phyloP scores from a whole-genome alignment of 2,797 vertebrate genomes.

The Phrynocephalus forsythii region DNA sequence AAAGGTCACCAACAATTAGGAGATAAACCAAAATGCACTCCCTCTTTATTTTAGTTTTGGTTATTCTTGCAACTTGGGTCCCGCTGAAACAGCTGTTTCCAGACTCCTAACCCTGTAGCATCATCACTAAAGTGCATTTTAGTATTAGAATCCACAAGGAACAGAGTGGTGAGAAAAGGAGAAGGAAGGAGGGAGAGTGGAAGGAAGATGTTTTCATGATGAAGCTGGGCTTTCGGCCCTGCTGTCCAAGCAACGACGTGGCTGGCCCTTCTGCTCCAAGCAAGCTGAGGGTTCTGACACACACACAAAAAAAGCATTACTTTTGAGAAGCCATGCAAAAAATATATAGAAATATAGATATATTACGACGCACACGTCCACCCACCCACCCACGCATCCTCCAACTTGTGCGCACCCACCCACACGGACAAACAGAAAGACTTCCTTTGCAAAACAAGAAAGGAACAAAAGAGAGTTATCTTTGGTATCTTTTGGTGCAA shows the following conservation, averaged over 20 bases:
- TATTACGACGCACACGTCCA: conserved; percentile 3
- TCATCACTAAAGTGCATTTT: conserved; percentile 45
- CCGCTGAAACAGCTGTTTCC: background rate
- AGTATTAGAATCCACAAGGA: background rate
- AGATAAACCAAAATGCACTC: background rate
- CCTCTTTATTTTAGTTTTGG: background rate
- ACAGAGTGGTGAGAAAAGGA: fast-evolving
- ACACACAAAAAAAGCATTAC: background rate
- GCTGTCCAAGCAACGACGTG: no score
- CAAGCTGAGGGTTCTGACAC: conserved; percentile 18
- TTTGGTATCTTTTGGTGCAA: conserved; percentile 54
- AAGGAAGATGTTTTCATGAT: background rate
- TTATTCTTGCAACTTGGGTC: background rate
- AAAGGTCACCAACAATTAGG: background rate
- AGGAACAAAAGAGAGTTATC: conserved; percentile 15
- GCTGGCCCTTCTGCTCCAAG: background rate
- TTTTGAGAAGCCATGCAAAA: conserved; percentile 38
- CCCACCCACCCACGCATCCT: background rate
- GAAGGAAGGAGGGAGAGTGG: background rate
- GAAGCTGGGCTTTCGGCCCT: background rate
- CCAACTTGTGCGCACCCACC: background rate
- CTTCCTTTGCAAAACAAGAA: conserved; percentile 19
- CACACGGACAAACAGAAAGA: background rate
- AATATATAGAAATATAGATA: conserved; percentile 25
- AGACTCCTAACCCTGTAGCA: conserved; percentile 1